These are phyloP conservation scores for Caenorhabditis inopinata DNA, from an alignment of 1,140 invertebrate genomes.

Conservation along the genomic window DNA sequence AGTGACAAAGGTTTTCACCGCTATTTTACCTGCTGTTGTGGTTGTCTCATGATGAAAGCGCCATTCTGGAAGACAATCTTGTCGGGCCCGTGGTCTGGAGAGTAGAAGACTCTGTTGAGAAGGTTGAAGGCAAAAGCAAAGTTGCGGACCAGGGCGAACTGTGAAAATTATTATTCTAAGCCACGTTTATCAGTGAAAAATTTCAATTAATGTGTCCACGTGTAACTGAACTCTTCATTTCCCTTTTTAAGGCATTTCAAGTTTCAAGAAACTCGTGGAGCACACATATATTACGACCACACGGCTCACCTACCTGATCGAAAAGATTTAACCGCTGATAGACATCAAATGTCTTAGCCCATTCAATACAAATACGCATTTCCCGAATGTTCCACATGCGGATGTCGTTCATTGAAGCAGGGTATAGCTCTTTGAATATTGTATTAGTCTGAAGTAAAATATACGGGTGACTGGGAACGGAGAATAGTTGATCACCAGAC, in stretches of 20 bases:
- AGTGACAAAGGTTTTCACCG: not conserved
- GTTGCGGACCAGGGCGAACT: slow-evolving; percentile 62
- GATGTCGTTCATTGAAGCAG: slow-evolving; percentile 66
- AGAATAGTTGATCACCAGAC: slow-evolving; percentile 28
- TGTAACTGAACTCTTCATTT: too few species aligned
- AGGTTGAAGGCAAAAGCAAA: slow-evolving; percentile 66
- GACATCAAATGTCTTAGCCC: slow-evolving; percentile 66
- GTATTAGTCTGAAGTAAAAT: slow-evolving; percentile 58
- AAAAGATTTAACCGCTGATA: slow-evolving; percentile 50
- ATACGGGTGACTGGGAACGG: not conserved
- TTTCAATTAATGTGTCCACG: too few species aligned
- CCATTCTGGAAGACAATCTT: slow-evolving; percentile 66
- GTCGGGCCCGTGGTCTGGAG: slow-evolving; percentile 60
- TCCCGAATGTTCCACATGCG: slow-evolving; percentile 66
- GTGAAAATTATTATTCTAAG: slow-evolving; percentile 29
- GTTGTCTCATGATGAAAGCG: slow-evolving; percentile 63
- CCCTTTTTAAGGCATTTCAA: not conserved
- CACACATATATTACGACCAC: too few species aligned
- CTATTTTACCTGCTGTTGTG: slow-evolving; percentile 63
- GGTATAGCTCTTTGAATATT: slow-evolving; percentile 63
- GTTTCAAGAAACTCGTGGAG: not conserved
- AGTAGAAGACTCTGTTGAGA: slow-evolving; percentile 63
- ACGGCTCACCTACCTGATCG: slow-evolving; percentile 60
- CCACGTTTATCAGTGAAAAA: not conserved
- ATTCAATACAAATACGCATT: slow-evolving; percentile 63